Base-by-base conservation (phyloP, 2,888 invertebrate genomes). In the Celastrina argiolus region DNA sequence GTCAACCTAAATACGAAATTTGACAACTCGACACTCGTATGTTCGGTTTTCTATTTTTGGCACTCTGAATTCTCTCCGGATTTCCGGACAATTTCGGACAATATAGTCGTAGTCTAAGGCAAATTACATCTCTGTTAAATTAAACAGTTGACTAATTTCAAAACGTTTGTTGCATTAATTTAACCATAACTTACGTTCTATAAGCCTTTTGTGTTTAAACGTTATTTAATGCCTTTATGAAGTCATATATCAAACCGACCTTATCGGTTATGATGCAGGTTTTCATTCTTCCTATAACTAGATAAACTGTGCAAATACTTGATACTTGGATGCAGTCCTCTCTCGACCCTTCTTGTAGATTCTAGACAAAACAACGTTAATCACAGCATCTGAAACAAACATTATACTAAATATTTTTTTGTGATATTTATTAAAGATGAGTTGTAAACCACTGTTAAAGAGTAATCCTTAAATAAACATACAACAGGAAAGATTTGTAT, bases 291-390 rank as follows among this genome's bases (percentile, higher is more conserved):
- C 22, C 51, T 51, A 22, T 51, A 51, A 26, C 51, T 22, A 51
- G 51, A 51, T 51, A 51, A 22, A 51, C 51, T 26, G 51, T 51
- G 22, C 26, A 51, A 51, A 51, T 51, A 51, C 51, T 26, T 26
- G 22, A 51, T 51, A 26, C 51, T 51, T 22, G 51, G 51, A 51
- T 26, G 22, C 51, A 51, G 22, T 14, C 1, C 22, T 14, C 5
- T 51, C 51, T 51, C 12, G 22, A 12, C 0, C 5, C 12, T 10
- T 12, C 51, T 22, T 12, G 51, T 51, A 18, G 18, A 45, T 45
- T 45, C 18, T 45, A 45, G 45, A 22, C 8, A 45, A 42, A 16
- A 42, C n/a, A 18, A 45, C 10, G 8, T 12, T 10, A 36, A 36
- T 36, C 2, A 36, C 36, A 36, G 36, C 8, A 12, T 10, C 6